These are phyloP conservation scores for Arenaria interpres DNA, from an alignment of 2,113 vertebrate species.

Conservation along the genomic window DNA sequence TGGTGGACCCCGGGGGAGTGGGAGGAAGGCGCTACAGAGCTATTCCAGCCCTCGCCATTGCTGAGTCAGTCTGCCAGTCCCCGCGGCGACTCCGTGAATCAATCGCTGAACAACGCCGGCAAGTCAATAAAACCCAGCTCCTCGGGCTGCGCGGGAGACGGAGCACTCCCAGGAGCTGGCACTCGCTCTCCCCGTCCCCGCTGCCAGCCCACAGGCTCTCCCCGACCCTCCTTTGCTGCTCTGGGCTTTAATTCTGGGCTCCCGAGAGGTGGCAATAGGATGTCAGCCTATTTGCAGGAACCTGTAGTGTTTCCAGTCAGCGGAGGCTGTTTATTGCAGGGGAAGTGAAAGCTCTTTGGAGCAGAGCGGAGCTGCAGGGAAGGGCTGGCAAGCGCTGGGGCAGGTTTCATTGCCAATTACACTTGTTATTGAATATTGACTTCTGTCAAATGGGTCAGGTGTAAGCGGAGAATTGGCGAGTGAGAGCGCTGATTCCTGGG, in stretches of 20 bases:
- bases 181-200: rapidly evolving
- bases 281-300: background rate
- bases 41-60: background rate
- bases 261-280: background rate
- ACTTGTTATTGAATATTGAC: slow-evolving; percentile 32
- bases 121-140: background rate
- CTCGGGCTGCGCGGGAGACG: rapidly evolving
- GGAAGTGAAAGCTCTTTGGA: background rate
- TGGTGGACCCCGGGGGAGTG: background rate
- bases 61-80: background rate
- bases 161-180: background rate
- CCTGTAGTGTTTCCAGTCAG: background rate
- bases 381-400: background rate
- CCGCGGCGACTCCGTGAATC: background rate
- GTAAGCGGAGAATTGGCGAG: background rate
- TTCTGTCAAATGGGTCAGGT: background rate
- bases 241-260: background rate
- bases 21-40: background rate
- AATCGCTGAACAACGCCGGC: background rate
- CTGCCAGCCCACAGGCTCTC: background rate
- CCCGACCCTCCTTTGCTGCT: background rate
- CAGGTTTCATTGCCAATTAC: slow-evolving; percentile 15
- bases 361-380: background rate
- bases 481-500: background rate
- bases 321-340: background rate